Conservation (phyloP, 2,797 vertebrate genomes). For the Rhynchotus rufescens region DNA sequence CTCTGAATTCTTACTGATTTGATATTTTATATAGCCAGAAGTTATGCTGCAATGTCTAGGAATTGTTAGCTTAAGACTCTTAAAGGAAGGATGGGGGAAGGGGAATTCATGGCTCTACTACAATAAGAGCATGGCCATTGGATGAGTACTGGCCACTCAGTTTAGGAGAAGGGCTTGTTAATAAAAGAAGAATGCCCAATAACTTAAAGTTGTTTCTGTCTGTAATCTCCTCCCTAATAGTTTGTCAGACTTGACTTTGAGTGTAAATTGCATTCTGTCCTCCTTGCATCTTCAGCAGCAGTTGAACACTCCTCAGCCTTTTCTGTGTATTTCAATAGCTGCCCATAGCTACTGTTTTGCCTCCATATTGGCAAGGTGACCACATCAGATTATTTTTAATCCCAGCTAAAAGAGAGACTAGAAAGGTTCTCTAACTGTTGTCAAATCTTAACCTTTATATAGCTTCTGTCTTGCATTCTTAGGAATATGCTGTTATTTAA, state of each 20-base stretch:
- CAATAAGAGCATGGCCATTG: neutral
- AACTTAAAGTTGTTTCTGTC: neutral
- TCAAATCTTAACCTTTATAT: neutral
- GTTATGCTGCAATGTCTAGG: neutral
- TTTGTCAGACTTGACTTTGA: conserved; percentile 22
- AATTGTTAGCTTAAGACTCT: neutral
- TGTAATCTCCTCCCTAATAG: conserved; percentile 8
- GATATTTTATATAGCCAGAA: neutral
- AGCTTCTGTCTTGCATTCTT: neutral
- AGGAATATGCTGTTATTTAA: neutral
- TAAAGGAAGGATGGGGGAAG: neutral
- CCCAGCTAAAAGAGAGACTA: neutral
- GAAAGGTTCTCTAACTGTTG: neutral
- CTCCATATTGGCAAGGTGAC: neutral
- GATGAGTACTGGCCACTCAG: conserved; percentile 13
- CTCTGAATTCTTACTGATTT: neutral
- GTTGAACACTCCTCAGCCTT: neutral
- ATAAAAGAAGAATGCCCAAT: neutral
- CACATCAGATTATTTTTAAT: neutral
- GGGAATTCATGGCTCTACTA: neutral
- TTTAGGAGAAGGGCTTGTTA: neutral
- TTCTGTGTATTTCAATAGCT: neutral
- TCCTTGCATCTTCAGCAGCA: fast-evolving
- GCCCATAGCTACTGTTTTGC: neutral
- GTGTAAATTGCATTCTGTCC: conserved; percentile 10